Percentiles rank a stretch among this genome's conserved stretches.
Evolutionary conservation across 2,113 vertebrate genomes (phyloP).

Genomic region (Suricata suricatta): DNA sequence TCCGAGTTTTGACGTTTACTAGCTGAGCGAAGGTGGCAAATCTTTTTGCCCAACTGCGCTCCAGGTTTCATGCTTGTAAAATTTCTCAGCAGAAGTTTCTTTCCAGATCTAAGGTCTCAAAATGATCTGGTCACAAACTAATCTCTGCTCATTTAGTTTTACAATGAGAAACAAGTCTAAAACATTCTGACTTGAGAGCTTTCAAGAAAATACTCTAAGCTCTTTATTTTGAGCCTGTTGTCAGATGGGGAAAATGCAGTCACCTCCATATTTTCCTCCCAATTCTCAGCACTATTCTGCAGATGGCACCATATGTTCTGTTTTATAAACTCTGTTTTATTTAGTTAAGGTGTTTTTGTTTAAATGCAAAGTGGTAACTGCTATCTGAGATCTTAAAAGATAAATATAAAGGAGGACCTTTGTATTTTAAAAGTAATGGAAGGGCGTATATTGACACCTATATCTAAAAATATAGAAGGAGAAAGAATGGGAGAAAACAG

Average conservation of each 20-base stretch:
- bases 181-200: not conserved
- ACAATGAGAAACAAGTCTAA: not conserved
- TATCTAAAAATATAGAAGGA: conserved; percentile 9
- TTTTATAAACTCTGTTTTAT: conserved; percentile 53
- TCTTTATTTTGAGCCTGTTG: not conserved
- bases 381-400: not conserved
- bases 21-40: not conserved
- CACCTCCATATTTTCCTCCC: not conserved
- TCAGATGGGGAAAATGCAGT: not conserved
- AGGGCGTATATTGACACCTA: not conserved
- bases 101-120: not conserved
- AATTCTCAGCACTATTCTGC: conserved; percentile 35
- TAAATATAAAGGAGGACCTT: not conserved
- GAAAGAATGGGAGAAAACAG: not conserved
- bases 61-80: not conserved
- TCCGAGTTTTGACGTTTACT: not conserved
- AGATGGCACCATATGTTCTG: conserved; percentile 35
- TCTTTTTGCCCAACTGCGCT: not conserved
- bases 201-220: not conserved
- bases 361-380: conserved; percentile 37
- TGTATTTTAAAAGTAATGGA: not conserved
- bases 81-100: not conserved
- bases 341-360: conserved; percentile 52
- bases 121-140: not conserved
- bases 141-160: not conserved